Base-by-base conservation (phyloP, 37 sponge, comb jelly and placozoan genomes). In the Dysidea cf. avara region DNA sequence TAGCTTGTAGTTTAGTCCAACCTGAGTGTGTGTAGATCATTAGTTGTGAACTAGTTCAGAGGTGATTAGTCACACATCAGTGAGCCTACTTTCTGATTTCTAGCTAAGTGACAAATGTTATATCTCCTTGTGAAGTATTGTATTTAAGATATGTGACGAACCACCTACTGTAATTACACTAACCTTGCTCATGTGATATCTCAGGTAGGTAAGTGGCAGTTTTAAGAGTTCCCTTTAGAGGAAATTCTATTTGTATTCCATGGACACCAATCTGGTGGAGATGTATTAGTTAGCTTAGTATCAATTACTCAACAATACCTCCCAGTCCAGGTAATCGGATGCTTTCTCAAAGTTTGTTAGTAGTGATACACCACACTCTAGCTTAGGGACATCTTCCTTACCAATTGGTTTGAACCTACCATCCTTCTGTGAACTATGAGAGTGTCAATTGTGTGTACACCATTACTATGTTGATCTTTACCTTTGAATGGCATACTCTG, bases 121-220 rank as follows among this genome's bases (percentile, higher is more conserved):
- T 18, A 16, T 49, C 52, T 49, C 16, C 16, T 49, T 18, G 13
- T 13, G 16, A 18, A 49, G 52, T 18, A 13, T 49, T 12, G 58
- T 56, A 25, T 5, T 29, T 56, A 56, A 25, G 5, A 29, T 25
- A 5, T 6, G 13, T 7, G 9, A 64, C 14, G 34, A 6, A 34
- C 38, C 20, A 59, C 12, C 11, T 59, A 20, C n/a, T 13, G 13
- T 35, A 65, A 16, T 28, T 24, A 24, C 2, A 17, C 43, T 13
- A 37, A 85, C 87, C 95, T 69, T 91, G 92, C 26, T 98, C 99
- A 25, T 7, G n/a, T 13, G 96, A 87, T n/a, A 98, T 92, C 59
- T 98, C 99, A 6, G 99, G 99, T 11, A 98, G 90, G 53, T 94
- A 98, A 5, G 99, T 98, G 4, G 99, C 99, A 29, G 87, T 87